Base-by-base conservation (phyloP, 2,888 invertebrate genomes). In the Cephus rjabovi region DNA sequence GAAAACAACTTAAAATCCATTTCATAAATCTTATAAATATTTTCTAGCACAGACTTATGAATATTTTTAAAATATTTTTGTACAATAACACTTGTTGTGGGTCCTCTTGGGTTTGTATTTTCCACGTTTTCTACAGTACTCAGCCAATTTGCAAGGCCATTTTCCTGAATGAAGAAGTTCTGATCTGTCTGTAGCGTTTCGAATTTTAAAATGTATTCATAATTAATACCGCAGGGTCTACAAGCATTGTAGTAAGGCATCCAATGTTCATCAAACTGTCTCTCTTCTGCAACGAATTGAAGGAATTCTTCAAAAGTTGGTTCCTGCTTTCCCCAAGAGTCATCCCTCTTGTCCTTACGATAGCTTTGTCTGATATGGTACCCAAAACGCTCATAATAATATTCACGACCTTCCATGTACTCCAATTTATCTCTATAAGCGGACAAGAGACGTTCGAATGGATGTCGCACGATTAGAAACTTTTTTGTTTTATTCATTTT, bases 391-490 rank as follows among this genome's bases (percentile, higher is more conserved):
- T 83, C 86, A 75, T 90, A 89, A 79, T 91, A 91, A 80, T 90
- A 91, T 79, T 89, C 87, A 77, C 88, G 85, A 34, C 86, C 87
- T 79, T 86, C 83, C 75, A 87, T 87, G 68, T 87, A 82, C 75
- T 90, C 91, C 80, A 94, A 91, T 87, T 94, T 93, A 83, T 93
- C 93, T 79, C 93, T 89, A 80, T 92, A 94, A 0, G 93, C 93
- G 30, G 93, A 93, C 40, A 94, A 84, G 12, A 93, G 84, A 71
- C 93, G 88, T 83, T 93, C 93, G 76, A 93, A 92, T 3, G 94
- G 93, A 85, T 93, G 93, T 23, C 93, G 87, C 1, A 93, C 93
- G 77, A 94, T 92, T 34, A 93, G 74, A 70, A 89, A 89, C 69
- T 82, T 89, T 78, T 81, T 86, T 9, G 87, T 87, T 34, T 40